phyloP scores from a whole-genome alignment of 1,140 invertebrate genomes.

The Ceratina japonica region DNA sequence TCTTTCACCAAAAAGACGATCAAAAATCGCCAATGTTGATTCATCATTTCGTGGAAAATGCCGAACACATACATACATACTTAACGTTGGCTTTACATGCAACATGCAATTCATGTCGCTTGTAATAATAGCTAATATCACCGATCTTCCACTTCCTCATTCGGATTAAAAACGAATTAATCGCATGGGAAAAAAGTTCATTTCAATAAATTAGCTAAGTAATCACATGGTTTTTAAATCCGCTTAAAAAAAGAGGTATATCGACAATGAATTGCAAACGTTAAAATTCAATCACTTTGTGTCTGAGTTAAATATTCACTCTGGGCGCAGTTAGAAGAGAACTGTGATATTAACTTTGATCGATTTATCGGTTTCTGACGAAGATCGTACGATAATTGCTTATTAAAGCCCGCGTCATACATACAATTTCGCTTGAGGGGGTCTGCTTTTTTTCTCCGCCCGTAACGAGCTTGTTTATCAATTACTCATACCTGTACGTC shows the following conservation, averaged over 20 bases:
- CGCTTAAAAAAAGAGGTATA: background rate
- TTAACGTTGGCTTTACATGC: background rate
- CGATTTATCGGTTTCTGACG: background rate
- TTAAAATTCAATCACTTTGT: background rate
- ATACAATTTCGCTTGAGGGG: too few relatives aligned
- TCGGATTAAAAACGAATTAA: too few relatives aligned
- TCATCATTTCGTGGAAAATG: constrained; percentile 19
- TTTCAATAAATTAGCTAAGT: background rate
- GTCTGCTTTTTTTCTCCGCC: too few relatives aligned
- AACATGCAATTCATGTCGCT: background rate
- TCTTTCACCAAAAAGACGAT: background rate
- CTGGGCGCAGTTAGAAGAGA: too few relatives aligned
- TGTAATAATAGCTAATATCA: too few relatives aligned
- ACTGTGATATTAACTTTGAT: background rate
- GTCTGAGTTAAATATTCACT: background rate
- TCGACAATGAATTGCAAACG: background rate
- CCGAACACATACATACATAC: background rate
- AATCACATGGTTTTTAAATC: background rate
- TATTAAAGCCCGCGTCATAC: background rate
- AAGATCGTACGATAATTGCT: background rate
- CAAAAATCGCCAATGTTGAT: background rate
- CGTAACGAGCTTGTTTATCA: too few relatives aligned
- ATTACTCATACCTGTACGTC: too few relatives aligned
- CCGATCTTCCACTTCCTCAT: too few relatives aligned
- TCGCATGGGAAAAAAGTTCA: too few relatives aligned